Evolutionary conservation across 1,140 invertebrate genomes (phyloP).

Genomic region (Nymphalis io): DNA sequence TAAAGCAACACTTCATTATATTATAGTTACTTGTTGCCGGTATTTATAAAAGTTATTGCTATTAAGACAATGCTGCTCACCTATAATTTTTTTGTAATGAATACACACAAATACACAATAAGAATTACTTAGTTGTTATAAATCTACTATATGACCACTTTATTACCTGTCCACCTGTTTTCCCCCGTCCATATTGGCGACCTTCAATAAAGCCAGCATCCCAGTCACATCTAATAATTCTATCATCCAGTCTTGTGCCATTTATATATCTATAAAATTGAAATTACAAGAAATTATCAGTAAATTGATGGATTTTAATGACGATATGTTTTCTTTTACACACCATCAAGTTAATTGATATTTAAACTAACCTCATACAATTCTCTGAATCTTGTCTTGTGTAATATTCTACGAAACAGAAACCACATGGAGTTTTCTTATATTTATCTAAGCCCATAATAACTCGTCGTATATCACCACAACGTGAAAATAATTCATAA

Average conservation of each 20-base stretch:
- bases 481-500: slow-evolving; percentile 97
- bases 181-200: slow-evolving; percentile 98
- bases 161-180: slow-evolving; percentile 97
- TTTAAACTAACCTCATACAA: slow-evolving; percentile 87
- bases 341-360: neutral
- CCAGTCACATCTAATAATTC: slow-evolving; percentile 99
- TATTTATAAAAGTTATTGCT: no score
- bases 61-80: no score
- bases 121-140: neutral
- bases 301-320: neutral
- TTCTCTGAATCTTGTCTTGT: slow-evolving; percentile 93
- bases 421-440: slow-evolving; percentile 99
- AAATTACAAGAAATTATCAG: slow-evolving; percentile 6
- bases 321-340: neutral
- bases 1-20: no score
- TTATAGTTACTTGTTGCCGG: no score
- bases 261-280: slow-evolving; percentile 90
- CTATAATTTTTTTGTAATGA: no score
- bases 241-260: slow-evolving; percentile 97
- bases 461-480: slow-evolving; percentile 97
- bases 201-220: slow-evolving; percentile 99
- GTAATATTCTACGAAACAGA: slow-evolving; percentile 99
- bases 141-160: neutral
- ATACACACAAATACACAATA: no score
- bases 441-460: slow-evolving; percentile 99